These are phyloP conservation scores for Carassius gibelio DNA, from an alignment of 2,113 vertebrate species.

Conservation along the genomic window DNA sequence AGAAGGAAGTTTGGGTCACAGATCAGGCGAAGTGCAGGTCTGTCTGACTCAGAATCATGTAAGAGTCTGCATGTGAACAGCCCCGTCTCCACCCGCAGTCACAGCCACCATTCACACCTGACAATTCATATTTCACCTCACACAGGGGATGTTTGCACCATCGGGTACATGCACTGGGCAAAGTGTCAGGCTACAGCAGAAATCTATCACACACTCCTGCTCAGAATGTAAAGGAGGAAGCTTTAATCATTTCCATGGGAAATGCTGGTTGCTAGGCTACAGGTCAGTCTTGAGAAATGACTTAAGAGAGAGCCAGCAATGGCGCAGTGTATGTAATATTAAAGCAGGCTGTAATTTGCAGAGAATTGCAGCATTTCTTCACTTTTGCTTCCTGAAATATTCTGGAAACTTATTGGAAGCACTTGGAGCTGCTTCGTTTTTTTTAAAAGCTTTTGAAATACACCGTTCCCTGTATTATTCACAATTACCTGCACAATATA, in stretches of 20 bases:
- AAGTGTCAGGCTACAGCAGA: slow-evolving; percentile 36
- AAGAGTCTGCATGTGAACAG: too few relatives aligned
- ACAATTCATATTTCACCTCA: slow-evolving; percentile 44
- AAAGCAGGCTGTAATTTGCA: slow-evolving; percentile 49
- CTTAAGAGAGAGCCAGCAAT: slow-evolving; percentile 58
- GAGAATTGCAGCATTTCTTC: slow-evolving; percentile 6
- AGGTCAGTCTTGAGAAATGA: slow-evolving; percentile 68
- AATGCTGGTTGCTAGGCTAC: slow-evolving; percentile 78
- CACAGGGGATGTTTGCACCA: slow-evolving; percentile 46
- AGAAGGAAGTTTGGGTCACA: too few relatives aligned
- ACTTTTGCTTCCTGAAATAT: slow-evolving; percentile 3
- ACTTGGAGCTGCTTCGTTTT: not conserved
- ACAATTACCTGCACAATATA: not conserved
- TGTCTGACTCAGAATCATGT: too few relatives aligned
- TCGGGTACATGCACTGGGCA: slow-evolving; percentile 44
- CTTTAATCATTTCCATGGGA: slow-evolving; percentile 70
- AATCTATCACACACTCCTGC: slow-evolving; percentile 66
- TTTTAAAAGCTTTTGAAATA: not conserved
- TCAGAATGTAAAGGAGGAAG: slow-evolving; percentile 66
- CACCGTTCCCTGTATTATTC: not conserved
- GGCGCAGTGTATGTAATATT: slow-evolving; percentile 50
- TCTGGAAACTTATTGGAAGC: slow-evolving; percentile 2
- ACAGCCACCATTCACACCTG: slow-evolving; percentile 28
- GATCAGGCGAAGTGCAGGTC: too few relatives aligned
- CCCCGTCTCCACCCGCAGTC: not conserved